A percentile compares a stretch with the other conserved stretches of the same genome.
Conservation (phyloP, 2,797 vertebrate genomes). For the Setipinna tenuifilis region DNA sequence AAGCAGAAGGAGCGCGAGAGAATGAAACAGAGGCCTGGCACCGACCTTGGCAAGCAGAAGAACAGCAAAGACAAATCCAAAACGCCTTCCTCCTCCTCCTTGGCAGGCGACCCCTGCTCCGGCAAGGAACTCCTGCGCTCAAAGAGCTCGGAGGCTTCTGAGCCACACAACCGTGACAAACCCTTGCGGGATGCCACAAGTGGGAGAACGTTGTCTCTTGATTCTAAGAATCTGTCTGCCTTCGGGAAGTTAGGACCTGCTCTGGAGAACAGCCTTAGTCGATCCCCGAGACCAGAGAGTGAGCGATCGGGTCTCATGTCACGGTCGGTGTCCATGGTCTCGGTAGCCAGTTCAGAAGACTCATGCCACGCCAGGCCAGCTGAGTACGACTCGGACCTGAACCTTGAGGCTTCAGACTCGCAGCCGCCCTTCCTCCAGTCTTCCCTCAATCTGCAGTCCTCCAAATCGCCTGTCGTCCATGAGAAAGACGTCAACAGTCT, state of each 20-base stretch:
- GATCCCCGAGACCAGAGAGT: constrained; percentile 88
- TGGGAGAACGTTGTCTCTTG: constrained; percentile 85
- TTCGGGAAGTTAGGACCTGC: constrained; percentile 78
- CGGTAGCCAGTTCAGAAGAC: constrained; percentile 94
- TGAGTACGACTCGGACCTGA: constrained; percentile 91
- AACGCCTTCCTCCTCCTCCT: constrained; percentile 48
- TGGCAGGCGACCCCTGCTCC: constrained; percentile 71
- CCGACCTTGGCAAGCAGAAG: constrained; percentile 84
- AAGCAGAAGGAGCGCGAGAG: constrained; percentile 97
- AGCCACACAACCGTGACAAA: constrained; percentile 82
- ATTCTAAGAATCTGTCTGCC: constrained; percentile 77
- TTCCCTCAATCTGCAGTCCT: constrained; percentile 83
- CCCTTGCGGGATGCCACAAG: constrained; percentile 80
- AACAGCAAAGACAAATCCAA: constrained; percentile 85
- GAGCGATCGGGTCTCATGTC: constrained; percentile 88
- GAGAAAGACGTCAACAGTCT: constrained; percentile 84
- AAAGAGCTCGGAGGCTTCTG: constrained; percentile 90
- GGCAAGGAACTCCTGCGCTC: constrained; percentile 90
- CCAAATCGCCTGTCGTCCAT: constrained; percentile 86
- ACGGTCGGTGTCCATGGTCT: constrained; percentile 89
- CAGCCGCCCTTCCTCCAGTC: constrained; percentile 90
- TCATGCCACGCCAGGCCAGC: constrained; percentile 85
- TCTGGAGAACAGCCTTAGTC: constrained; percentile 84
- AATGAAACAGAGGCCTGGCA: constrained; percentile 84
- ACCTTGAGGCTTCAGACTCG: constrained; percentile 88